Evolutionary conservation across 2,797 vertebrate genomes (phyloP), one percentile per base, ranked within the genome.

Genomic region (Taenioides sp.): DNA sequence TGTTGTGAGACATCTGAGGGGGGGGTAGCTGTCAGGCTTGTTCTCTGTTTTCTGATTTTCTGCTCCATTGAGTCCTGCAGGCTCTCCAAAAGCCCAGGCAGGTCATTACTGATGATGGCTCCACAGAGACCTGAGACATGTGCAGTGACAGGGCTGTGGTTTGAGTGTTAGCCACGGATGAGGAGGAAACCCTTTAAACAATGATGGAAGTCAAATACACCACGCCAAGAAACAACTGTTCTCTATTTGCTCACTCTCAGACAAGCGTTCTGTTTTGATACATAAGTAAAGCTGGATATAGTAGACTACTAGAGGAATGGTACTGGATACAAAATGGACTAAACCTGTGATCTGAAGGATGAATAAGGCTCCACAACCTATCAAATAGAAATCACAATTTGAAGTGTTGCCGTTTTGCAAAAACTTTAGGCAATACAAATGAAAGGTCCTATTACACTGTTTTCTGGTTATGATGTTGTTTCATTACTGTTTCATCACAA

Each of bases 31-130:
- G 66, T 76, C 70, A 47, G 61, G 64, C 69, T 57, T 71, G 68
- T 54, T 55, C 74, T 65, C 70, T 80, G 71, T 80, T 87, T 88
- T 85, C 77, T 74, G 70, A 89, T 92, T 91, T 89, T 83, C 79
- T 74, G 80, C 86, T 84, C 75, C 79, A 79, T 76, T 82, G 84
- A 81, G 75, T 79, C 70, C 77, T 68, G 79, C 80, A 76, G 83
- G 69, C 77, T 72, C 43, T 23, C 78, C 28, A 47, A 66, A 67
- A 70, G 67, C 73, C 80, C 64, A 62, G 74, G 77, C 78, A 72
- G 72, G 81, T 84, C 78, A 80, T 88, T 87, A 85, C 81, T 67
- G 73, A 61, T 49, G 73, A 80, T 43, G 34, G 74, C 78, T 76
- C 81, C 69, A 25, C 43, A 22, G 83, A 69, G 82, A 66, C 65